These are phyloP conservation scores for Dipodomys spectabilis DNA, from an alignment of 2,113 vertebrate genomes.

Conservation along the genomic window DNA sequence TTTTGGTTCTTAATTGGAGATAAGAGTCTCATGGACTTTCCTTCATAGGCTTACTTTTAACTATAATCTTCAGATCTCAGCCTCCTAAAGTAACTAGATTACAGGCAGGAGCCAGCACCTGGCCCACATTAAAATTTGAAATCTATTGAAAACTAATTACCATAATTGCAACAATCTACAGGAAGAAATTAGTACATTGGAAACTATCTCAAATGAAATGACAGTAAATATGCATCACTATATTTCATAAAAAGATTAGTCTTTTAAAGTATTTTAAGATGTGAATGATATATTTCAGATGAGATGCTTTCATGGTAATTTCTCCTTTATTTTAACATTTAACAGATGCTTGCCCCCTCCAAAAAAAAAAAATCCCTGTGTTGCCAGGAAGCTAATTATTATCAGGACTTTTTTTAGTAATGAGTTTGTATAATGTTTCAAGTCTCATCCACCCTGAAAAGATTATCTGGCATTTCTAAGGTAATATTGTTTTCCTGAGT, in stretches of 20 bases:
- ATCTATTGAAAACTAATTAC: conserved; percentile 41
- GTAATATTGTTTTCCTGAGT: conserved; percentile 55
- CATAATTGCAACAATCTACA: conserved; percentile 28
- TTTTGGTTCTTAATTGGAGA: too few relatives aligned
- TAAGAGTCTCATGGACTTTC: too few relatives aligned
- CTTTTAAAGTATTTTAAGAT: conserved; percentile 30
- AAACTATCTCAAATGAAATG: conserved; percentile 47
- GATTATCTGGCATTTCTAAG: conserved; percentile 56
- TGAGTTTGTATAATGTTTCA: conserved; percentile 57
- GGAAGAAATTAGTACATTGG: conserved; percentile 38
- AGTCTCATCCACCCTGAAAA: conserved; percentile 13
- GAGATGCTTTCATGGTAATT: conserved; percentile 11
- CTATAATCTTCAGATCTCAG: too few relatives aligned
- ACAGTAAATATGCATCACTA: conserved; percentile 23
- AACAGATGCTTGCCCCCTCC: conserved; percentile 18
- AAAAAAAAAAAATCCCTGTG: not conserved
- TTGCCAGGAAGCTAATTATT: conserved; percentile 66
- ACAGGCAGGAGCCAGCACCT: too few relatives aligned
- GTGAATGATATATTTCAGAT: conserved; percentile 24
- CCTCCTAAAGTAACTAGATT: too few relatives aligned
- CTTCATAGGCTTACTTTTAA: too few relatives aligned
- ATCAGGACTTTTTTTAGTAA: conserved; percentile 41
- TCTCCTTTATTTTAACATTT: conserved; percentile 58
- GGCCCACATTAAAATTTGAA: conserved; percentile 36
- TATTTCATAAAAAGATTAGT: conserved; percentile 31